Base-by-base conservation (phyloP, 2,888 invertebrate genomes). In the Raillietiella orientalis region DNA sequence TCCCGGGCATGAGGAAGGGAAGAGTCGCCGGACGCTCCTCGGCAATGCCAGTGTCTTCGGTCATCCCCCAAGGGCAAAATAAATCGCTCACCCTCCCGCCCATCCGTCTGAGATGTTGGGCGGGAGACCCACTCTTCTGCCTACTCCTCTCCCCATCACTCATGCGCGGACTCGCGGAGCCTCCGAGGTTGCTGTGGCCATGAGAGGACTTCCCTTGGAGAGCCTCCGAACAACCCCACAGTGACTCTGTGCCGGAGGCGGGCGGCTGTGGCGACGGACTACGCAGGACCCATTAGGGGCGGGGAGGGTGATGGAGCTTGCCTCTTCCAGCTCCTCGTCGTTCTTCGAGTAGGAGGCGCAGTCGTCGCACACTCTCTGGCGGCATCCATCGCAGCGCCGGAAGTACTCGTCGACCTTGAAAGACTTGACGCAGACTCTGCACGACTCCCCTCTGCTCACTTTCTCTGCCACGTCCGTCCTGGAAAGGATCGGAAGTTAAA, bases 271-370 rank as follows among this genome's bases (percentile, higher is more conserved):
- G 17, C 12, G 5, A 16, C 23, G 17, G 16, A 26, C 21, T 12
- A 28, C 20, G 23, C 8, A 13, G 24, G 9, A 17, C 12, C 13
- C 14, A 23, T 16, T 17, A 26, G 11, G 15, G 26, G 17, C 13
- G 25, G 5, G 16, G 9, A 8, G 24, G 14, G 10, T 24, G 8
- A 16, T 24, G 22, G n/a, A n/a, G 13, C n/a, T 56, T 42, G 72
- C 71, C 47, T 64, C 61, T 39, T 74, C 71, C 40, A 74, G 70
- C 34, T 67, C 66, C 40, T 70, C 67, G 32, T 67, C 63, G 29
- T 67, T 58, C 39, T 72, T 71, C 36, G 75, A 75, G 46, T 79
- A 79, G 27, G 74, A 75, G 35, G 77, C 75, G 44, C 79, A 79
- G 49, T 79, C 79, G 47, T 79, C 79, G 47, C 79, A 79, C 26